Base-by-base conservation (phyloP, 2,888 invertebrate genomes). In the Spisula solida region DNA sequence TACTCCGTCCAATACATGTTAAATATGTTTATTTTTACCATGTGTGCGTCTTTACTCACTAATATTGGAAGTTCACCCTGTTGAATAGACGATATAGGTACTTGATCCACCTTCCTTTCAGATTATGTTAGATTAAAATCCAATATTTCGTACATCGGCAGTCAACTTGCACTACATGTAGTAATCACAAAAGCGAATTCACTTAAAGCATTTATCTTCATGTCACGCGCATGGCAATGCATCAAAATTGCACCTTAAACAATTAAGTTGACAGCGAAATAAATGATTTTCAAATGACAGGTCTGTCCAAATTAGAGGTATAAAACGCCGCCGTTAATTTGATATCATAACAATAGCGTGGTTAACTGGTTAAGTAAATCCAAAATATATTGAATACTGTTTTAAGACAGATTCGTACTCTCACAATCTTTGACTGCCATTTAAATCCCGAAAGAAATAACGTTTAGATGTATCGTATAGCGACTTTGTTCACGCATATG, bases 211-310 rank as follows among this genome's bases (percentile, higher is more conserved):
- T 6, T 66, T 5, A 6, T 66, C 51, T 51, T 51, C 51, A 16
- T 51, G 51, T 10, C 51, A 51, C 51, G 51, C 16, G 8, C 8
- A 66, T 66, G 25, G n/a, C 25, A 66, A 25, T 25, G 25, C 25
- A 66, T 66, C 60, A 66, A 66, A 25, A n/a, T 66, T 25, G n/a
- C 6, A 66, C 10, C 12, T 66, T 8, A 2, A 2, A 66, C 60
- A 66, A n/a, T n/a, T 41, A 41, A 41, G 41, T 66, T 25, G 60
- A 66, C n/a, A 25, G 10, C 10, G 25, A 66, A 25, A 66, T 66
- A 25, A 66, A 66, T 25, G 60, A 66, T 25, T 66, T 66, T 66
- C 60, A n/a, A 66, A n/a, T 66, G 25, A 66, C 60, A 66, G 60
- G 60, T 66, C 60, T n/a, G 60, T 60, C 20, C 60, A 60, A 60